phyloP scores from a whole-genome alignment of 1,140 invertebrate genomes.

The Pseudobourletiella spinata region DNA sequence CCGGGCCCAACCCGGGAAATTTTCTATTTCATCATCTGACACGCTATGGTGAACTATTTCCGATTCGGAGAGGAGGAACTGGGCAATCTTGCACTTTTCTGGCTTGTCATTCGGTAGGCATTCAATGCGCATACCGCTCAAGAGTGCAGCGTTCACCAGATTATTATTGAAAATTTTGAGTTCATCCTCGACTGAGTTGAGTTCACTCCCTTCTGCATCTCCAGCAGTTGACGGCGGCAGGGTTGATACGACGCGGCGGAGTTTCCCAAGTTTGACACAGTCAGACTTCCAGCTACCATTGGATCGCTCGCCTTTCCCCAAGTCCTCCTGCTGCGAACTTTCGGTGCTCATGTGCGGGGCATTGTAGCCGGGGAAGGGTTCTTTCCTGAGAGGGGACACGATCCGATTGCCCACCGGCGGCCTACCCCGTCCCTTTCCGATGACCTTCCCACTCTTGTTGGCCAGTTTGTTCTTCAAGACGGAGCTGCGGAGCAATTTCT shows the following conservation, averaged over 20 bases:
- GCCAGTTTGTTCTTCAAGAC: neutral
- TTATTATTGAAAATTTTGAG: neutral
- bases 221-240: too few relatives aligned
- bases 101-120: neutral
- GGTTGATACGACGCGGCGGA: neutral
- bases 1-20: too few relatives aligned
- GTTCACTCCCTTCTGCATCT: neutral
- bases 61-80: too few relatives aligned
- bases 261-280: neutral
- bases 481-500: neutral
- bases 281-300: neutral
- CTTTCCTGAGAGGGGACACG: neutral
- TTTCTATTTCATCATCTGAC: neutral
- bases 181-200: neutral
- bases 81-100: too few relatives aligned
- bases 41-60: too few relatives aligned
- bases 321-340: neutral
- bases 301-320: too few relatives aligned
- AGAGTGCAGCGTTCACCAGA: neutral
- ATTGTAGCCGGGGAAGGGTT: neutral
- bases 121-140: neutral
- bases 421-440: neutral
- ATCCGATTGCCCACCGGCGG: too few relatives aligned
- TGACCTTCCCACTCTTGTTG: neutral
- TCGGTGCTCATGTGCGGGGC: neutral